Evolutionary conservation across 2,113 vertebrate species (phyloP).

Genomic region (Cichladusa arquata): DNA sequence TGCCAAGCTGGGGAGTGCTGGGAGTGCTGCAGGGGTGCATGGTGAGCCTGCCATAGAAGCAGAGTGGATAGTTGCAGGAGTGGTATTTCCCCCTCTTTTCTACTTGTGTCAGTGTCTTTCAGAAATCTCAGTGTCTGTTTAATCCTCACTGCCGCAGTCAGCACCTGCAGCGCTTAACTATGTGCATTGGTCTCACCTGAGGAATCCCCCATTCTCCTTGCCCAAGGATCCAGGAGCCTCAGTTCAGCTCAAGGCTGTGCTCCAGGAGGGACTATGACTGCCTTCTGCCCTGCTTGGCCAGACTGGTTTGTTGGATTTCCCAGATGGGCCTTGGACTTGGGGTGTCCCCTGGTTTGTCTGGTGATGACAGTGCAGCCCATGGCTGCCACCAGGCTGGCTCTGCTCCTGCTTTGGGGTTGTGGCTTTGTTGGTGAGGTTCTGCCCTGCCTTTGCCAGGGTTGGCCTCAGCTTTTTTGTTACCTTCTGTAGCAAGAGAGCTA

Average conservation of each 20-base stretch:
- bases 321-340: neutral
- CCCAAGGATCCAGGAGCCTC: neutral
- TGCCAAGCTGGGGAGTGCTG: neutral
- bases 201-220: neutral
- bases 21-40: neutral
- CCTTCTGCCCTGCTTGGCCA: neutral
- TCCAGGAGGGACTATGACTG: neutral
- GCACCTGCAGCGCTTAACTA: no score
- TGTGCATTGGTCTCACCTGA: neutral
- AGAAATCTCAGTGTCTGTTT: neutral
- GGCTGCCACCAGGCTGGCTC: neutral
- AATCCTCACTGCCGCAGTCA: neutral
- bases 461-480: neutral
- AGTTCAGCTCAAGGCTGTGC: neutral
- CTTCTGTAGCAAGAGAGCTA: fast-evolving
- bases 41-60: neutral
- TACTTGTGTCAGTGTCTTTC: neutral
- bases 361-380: fast-evolving
- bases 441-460: neutral
- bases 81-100: neutral
- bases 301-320: neutral
- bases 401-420: neutral
- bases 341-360: neutral
- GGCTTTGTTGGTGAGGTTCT: neutral
- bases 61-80: neutral